Evolutionary conservation across 2,888 invertebrate genomes (phyloP), one percentile per base, ranked within the genome.

Genomic region (Tridacna crocea): DNA sequence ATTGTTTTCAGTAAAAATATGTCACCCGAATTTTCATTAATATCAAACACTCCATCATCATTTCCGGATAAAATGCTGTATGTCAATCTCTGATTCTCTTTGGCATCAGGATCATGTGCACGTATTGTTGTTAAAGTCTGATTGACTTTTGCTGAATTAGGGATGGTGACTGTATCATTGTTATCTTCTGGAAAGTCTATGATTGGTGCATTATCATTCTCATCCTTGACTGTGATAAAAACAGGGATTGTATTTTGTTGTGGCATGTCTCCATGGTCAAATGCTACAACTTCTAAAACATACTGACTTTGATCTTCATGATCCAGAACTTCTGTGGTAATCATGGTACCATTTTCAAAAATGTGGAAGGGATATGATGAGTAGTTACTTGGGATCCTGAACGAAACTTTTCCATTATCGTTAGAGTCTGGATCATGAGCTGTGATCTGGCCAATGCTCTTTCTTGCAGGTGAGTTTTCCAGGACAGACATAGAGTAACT

Each of bases 401-500:
- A 90, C 3, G 87, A 84, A 27, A 90, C 73, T 65, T 48, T 36
- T 13, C 88, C 90, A 84, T 92, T 92, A 60, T 84, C 80, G 0
- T 98, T 98, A 65, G 97, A 96, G 92, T 99, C 99, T 92, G 97
- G 97, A 94, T 99, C 99, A 0, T 78, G 61, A 17, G 88, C 89
- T 10, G 65, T 77, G 13, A 90, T 82, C n/a, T 80, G 75, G 11
- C 88, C 88, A 65, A 88, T 78, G 65, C 79, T 80, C 13, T 66
- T 51, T 48, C 79, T 75, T 51, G 80, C 75, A 26, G 88, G 85
- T 68, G 84, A 80, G 55, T 90, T 90, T 72, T 90, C 89, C 27
- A 76, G 75, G 8, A 88, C 80, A 19, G 87, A 80, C 81, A 87
- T 84, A 26, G 84, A 80, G 72, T 88, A 88, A 61, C 84, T 82